Evolutionary conservation across 2,113 vertebrate genomes (phyloP), one percentile per base, ranked within the genome.

Genomic region (Gallinago paraguaiae): DNA sequence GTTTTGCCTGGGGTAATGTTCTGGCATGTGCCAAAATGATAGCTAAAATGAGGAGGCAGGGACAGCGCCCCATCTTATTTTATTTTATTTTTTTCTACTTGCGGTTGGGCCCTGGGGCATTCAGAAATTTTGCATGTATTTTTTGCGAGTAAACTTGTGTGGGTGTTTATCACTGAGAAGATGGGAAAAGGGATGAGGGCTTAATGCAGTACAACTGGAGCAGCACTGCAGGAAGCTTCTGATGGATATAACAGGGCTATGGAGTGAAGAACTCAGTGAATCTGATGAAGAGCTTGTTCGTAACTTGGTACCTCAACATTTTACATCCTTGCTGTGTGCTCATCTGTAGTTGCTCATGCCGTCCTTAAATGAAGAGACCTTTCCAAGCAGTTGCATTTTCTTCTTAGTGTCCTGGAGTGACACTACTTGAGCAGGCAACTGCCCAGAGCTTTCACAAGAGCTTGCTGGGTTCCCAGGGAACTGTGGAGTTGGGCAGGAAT

Each of bases 21-120:
- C 74, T 87, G 72, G 83, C 88, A 91, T 92, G 70, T 93, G 95
- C 95, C 95, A 95, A 94, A 95, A 82, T 24, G 76, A 94, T 78
- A 94, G 82, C 86, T 89, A 54, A 96, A 92, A 90, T 57, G 45
- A 92, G 77, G 65, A 91, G 95, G 92, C 92, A 82, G 91, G 74
- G 81, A 45, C 70, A 93, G 88, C 14, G 3, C 90, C 88, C 74
- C 45, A 30, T 81, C 61, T 71, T 83, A 87, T 14, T 72, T 79
- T 80, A 45, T 84, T 88, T 77, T 91, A 24, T 56, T 48, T 93
- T 96, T 88, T 88, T 74, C 72, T 78, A 3, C 75, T 90, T 78
- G 30, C 65, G 92, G 39, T 94, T 88, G 72, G 69, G 79, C 86
- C 90, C 92, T 53, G 28, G 57, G 95, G 95, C 95, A 27, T 68